Evolutionary conservation across 2,113 vertebrate species (phyloP).

Genomic region (Sylvia atricapilla): DNA sequence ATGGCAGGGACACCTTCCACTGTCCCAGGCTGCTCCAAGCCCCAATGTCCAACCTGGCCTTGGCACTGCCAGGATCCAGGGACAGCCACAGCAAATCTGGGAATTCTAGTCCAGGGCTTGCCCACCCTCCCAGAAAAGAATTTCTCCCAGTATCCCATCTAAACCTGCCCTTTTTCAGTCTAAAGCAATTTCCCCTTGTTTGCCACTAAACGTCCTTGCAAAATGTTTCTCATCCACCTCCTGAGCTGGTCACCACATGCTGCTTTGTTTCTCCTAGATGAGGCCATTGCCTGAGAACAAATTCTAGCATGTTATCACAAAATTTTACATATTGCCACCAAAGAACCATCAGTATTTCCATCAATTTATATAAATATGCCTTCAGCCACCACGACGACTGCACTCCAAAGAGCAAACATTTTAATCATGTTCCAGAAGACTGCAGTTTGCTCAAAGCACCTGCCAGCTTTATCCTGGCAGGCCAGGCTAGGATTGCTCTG

Average conservation of each 20-base stretch:
- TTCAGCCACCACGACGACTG: background rate
- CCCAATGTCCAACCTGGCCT: background rate
- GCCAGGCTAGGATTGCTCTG: background rate
- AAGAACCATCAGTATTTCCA: background rate
- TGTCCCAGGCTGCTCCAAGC: background rate
- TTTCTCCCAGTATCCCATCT: background rate
- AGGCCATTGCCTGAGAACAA: background rate
- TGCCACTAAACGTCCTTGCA: background rate
- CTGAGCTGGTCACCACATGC: background rate
- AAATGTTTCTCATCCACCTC: background rate
- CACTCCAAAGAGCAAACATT: background rate
- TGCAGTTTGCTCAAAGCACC: background rate
- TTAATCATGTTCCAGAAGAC: background rate
- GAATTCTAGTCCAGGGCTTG: accelerated
- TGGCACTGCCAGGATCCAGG: background rate
- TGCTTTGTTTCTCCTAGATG: background rate
- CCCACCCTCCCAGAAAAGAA: accelerated
- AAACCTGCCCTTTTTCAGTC: background rate
- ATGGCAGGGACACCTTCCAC: background rate
- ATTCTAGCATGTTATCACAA: background rate
- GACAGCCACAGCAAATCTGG: background rate
- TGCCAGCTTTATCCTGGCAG: background rate
- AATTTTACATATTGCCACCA: background rate
- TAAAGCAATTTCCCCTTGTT: background rate
- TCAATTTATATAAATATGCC: background rate